Conservation (phyloP, 2,888 invertebrate genomes). For the Schrankia costaestrigalis region DNA sequence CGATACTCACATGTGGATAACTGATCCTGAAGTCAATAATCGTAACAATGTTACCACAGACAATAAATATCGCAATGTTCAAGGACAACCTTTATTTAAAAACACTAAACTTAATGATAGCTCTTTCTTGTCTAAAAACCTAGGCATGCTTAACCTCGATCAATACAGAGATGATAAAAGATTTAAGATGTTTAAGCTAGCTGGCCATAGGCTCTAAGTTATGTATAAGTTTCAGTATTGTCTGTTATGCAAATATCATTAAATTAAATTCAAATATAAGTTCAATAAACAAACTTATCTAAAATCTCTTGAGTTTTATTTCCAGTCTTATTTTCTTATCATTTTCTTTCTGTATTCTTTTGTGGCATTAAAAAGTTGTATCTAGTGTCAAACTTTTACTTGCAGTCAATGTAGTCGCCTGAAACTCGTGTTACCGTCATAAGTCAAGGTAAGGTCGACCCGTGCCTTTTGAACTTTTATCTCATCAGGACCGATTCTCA, state of each 20-base stretch:
- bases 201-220: conserved; percentile 55
- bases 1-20: conserved; percentile 41
- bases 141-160: conserved; percentile 39
- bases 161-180: conserved; percentile 55
- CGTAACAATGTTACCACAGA: conserved; percentile 24
- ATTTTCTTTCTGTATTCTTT: too few species aligned
- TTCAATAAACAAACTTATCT: too few species aligned
- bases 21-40: conserved; percentile 25
- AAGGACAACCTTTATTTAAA: conserved; percentile 15
- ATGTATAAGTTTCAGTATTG: conserved; percentile 9
- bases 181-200: conserved; percentile 65
- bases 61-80: conserved; percentile 16
- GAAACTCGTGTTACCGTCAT: too few species aligned
- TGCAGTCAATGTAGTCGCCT: too few species aligned
- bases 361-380: too few species aligned
- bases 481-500: too few species aligned
- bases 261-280: too few species aligned
- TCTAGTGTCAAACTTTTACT: too few species aligned
- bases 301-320: too few species aligned
- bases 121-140: conserved; percentile 34
- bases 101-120: conserved; percentile 26
- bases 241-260: not conserved
- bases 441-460: too few species aligned
- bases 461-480: too few species aligned
- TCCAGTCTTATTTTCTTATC: too few species aligned